Percentiles rank a stretch among this genome's conserved stretches.
Conservation (phyloP, 2,888 invertebrate species). For the Flabesymbios commensalis region DNA sequence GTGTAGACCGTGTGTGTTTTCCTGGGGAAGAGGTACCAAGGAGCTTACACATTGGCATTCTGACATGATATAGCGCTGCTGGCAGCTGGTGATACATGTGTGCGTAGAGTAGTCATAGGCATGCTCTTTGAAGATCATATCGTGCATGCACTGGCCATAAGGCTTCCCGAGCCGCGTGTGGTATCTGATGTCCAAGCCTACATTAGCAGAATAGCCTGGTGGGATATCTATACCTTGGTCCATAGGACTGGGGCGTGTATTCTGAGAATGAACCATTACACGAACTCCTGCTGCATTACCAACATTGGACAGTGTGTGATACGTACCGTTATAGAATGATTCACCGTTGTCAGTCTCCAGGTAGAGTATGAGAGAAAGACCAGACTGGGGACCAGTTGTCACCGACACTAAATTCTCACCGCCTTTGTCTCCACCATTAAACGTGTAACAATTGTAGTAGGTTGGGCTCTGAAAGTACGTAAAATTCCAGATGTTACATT, state of each 20-base stretch:
- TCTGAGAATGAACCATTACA: slow-evolving; percentile 52
- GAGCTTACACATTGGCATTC: slow-evolving; percentile 2
- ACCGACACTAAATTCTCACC: slow-evolving; percentile 42
- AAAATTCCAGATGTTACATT: slow-evolving; percentile 44
- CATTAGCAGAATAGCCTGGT: slow-evolving; percentile 50
- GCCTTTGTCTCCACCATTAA: slow-evolving; percentile 44
- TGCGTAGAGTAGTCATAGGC: slow-evolving; percentile 9
- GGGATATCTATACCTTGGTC: slow-evolving; percentile 56
- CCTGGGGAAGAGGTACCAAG: background rate
- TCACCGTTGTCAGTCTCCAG: slow-evolving; percentile 53
- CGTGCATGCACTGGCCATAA: slow-evolving; percentile 6
- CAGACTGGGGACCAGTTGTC: slow-evolving; percentile 55
- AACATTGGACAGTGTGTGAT: slow-evolving; percentile 48
- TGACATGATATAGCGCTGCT: slow-evolving; percentile 6
- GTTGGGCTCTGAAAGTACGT: slow-evolving; percentile 49
- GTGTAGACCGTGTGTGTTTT: background rate
- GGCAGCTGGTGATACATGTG: slow-evolving; percentile 11
- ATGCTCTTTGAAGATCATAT: background rate
- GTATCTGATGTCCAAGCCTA: slow-evolving; percentile 4
- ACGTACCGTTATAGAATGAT: slow-evolving; percentile 47
- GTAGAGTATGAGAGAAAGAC: slow-evolving; percentile 51
- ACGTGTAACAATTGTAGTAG: slow-evolving; percentile 55
- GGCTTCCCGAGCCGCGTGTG: slow-evolving; percentile 9
- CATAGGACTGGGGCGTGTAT: slow-evolving; percentile 53
- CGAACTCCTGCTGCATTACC: slow-evolving; percentile 52